A percentile compares a stretch with the other conserved stretches of the same genome.
These are phyloP conservation scores for Geophilus truncorum DNA, from an alignment of 2,888 invertebrate species.

Conservation along the genomic window DNA sequence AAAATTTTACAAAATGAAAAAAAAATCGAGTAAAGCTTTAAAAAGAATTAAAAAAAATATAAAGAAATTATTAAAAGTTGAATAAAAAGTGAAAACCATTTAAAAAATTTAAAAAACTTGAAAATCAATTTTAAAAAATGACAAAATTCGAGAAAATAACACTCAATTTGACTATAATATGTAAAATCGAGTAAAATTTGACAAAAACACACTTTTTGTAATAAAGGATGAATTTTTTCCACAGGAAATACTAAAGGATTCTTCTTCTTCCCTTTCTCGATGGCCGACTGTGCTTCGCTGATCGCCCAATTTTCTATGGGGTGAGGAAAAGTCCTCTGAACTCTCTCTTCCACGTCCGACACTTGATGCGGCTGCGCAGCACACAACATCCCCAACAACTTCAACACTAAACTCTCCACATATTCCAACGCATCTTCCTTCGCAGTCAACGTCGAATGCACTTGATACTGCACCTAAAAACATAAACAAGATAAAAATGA, in stretches of 20 bases:
- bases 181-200: no score
- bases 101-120: neutral
- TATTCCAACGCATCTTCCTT: slow-evolving; percentile 86
- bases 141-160: no score
- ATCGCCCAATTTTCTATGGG: slow-evolving; percentile 93
- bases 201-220: slow-evolving; percentile 61
- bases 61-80: no score
- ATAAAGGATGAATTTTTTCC: slow-evolving; percentile 80
- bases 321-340: slow-evolving; percentile 86
- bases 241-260: slow-evolving; percentile 69
- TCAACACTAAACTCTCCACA: slow-evolving; percentile 84
- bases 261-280: slow-evolving; percentile 63
- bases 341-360: slow-evolving; percentile 88
- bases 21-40: no score
- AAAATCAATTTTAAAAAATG: no score
- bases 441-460: slow-evolving; percentile 78
- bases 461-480: slow-evolving; percentile 79
- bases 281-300: slow-evolving; percentile 77
- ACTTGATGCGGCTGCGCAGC: slow-evolving; percentile 54
- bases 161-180: no score
- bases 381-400: slow-evolving; percentile 81
- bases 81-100: no score
- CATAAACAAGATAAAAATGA: slow-evolving; percentile 35
- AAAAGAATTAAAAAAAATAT: no score
- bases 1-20: no score